Evolutionary conservation across 2,113 vertebrate genomes (phyloP), one percentile per base, ranked within the genome.

Genomic region (Crypturellus undulatus): DNA sequence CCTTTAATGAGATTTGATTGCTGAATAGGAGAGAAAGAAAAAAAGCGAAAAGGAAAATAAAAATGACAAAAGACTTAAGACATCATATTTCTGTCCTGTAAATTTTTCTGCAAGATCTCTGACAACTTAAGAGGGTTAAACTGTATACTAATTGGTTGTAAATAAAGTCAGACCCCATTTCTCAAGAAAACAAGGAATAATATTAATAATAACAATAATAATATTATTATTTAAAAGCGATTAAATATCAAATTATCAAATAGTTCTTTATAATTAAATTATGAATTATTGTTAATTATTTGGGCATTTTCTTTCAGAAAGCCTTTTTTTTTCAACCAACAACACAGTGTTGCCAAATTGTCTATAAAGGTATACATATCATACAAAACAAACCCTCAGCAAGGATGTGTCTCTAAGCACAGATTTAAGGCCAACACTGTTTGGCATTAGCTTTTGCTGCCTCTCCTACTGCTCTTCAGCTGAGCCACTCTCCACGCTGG

Each of bases 371-470:
- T n/a, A 40, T 12, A 26, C 8, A 2, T 30, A 45, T 54, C 51
- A 81, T 64, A 26, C 11, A 24, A 68, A 71, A 17, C 6, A 30
- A 68, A 30, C 0, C 0, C n/a, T 30, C 11, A 26, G 43, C 9
- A 49, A 45, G 6, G 12, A 14, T 45, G 7, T 32, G 18, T 19
- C 19, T 65, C n/a, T 52, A 81, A 26, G 14, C 9, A n/a, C 17
- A 19, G 21, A 10, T 25, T 32, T 3, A 45, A 36, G 43, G 19
- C 45, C 76, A 32, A 24, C 4, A 9, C 15, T 15, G 3, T 20
- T 25, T 4, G 7, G 16, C 21, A 8, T 25, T 51, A 26, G 6
- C 4, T 52, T 30, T 5, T 1, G 2, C 7, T 60, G 1, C 2
- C 17, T 2, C 3, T 52, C 56, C 9, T 21, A 6, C 62, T 30